phyloP scores from a whole-genome alignment of 2,113 vertebrate species.

The Odobenus rosmarus region DNA sequence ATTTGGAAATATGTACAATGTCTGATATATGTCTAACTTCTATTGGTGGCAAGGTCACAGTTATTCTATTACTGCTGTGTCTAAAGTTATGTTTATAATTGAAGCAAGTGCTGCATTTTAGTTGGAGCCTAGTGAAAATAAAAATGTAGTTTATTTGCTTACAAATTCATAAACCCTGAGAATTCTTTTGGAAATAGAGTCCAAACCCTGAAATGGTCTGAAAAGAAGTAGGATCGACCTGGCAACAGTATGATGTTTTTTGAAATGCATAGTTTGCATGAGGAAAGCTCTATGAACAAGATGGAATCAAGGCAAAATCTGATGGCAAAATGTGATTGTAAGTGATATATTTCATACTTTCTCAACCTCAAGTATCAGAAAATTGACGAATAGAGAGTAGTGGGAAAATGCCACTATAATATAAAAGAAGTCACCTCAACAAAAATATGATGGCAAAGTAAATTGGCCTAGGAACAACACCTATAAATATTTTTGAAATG shows the following conservation, averaged over 20 bases:
- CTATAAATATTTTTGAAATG: neutral
- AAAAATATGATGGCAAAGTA: neutral
- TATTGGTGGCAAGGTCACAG: neutral
- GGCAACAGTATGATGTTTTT: neutral
- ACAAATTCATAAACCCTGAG: neutral
- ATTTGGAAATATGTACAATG: neutral
- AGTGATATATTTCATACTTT: neutral
- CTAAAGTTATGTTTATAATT: neutral
- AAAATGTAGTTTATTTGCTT: neutral
- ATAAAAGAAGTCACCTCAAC: neutral
- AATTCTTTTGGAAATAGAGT: neutral
- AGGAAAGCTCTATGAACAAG: neutral
- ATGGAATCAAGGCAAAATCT: neutral
- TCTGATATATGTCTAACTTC: neutral
- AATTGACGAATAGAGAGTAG: neutral
- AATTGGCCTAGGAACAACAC: neutral
- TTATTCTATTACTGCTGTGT: neutral
- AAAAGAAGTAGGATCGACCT: neutral
- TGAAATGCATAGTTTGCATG: neutral
- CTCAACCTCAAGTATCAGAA: neutral
- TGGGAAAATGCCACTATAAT: neutral
- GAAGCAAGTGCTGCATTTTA: neutral
- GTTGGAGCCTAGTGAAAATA: neutral
- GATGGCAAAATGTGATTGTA: neutral
- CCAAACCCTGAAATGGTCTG: neutral